Evolutionary conservation across 2,888 invertebrate genomes (phyloP).

Genomic region (Trichogramma evanescens): DNA sequence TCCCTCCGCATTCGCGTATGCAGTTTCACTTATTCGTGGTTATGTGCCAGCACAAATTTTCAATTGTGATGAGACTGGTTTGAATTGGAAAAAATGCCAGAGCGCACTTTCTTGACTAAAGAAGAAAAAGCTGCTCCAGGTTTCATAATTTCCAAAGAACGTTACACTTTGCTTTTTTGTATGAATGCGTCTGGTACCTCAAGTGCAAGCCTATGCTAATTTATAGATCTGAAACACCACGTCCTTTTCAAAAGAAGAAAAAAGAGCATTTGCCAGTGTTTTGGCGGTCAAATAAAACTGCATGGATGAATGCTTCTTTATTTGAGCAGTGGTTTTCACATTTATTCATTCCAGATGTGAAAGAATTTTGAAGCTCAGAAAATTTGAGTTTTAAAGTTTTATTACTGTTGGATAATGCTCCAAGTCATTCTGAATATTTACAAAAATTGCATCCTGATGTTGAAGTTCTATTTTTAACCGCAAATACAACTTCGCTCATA

Average conservation of each 20-base stretch:
- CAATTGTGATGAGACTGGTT: constrained; percentile 23
- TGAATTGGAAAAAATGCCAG: constrained; percentile 26
- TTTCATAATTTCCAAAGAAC: too few species aligned
- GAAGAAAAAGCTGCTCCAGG: constrained; percentile 4
- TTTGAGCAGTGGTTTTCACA: constrained; percentile 22
- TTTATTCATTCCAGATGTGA: constrained; percentile 14
- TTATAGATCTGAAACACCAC: too few species aligned
- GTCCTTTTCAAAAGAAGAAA: too few species aligned
- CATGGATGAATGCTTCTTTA: constrained; percentile 16
- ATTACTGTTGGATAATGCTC: neutral
- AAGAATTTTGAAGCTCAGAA: neutral
- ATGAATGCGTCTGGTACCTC: too few species aligned
- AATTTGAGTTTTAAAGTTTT: constrained; percentile 1
- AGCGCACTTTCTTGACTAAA: neutral
- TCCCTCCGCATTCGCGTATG: too few species aligned
- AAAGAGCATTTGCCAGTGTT: too few species aligned
- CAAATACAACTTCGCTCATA: constrained; percentile 3
- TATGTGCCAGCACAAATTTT: constrained; percentile 13
- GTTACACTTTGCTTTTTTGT: too few species aligned
- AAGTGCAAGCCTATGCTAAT: too few species aligned
- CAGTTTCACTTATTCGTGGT: neutral
- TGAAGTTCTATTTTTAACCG: neutral
- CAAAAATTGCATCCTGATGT: neutral
- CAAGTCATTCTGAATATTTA: neutral
- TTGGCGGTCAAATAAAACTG: neutral